These are phyloP conservation scores for Neoscelio sp. DNA, from an alignment of 2,888 invertebrate species.

Conservation along the genomic window DNA sequence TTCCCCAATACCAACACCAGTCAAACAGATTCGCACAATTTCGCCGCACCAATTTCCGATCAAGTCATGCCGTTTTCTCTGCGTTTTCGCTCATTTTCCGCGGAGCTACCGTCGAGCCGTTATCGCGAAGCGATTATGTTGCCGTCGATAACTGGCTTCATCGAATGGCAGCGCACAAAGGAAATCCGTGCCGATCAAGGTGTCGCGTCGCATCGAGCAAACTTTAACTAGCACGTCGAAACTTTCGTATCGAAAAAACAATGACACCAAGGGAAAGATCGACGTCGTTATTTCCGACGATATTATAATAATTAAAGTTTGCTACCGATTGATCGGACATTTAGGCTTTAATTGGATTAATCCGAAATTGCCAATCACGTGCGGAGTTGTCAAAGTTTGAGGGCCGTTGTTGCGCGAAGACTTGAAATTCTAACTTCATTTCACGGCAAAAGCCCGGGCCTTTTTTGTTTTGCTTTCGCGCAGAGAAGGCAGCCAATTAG, in stretches of 20 bases:
- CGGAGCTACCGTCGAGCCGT: slow-evolving; percentile 15
- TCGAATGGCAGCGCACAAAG: slow-evolving; percentile 41
- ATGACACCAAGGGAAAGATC: too few relatives aligned
- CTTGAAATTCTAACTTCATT: slow-evolving; percentile 35
- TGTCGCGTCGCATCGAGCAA: too few relatives aligned
- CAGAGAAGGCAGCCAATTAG: slow-evolving; percentile 45
- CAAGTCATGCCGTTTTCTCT: not conserved
- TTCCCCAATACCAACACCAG: slow-evolving; percentile 23
- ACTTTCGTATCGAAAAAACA: slow-evolving; percentile 14
- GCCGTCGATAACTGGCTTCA: slow-evolving; percentile 41
- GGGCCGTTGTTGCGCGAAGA: too few relatives aligned
- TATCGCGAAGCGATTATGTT: slow-evolving; percentile 20
- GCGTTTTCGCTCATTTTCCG: slow-evolving; percentile 17
- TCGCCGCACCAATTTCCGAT: slow-evolving; percentile 11
- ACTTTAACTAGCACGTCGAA: slow-evolving; percentile 14
- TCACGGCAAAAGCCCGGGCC: slow-evolving; percentile 6
- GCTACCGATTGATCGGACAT: too few relatives aligned
- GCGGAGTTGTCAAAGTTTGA: too few relatives aligned
- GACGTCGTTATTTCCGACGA: too few relatives aligned
- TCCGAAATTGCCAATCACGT: slow-evolving; percentile 18
- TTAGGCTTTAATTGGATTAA: slow-evolving; percentile 13
- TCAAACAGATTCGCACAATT: too few relatives aligned
- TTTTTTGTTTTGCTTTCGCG: slow-evolving; percentile 31
- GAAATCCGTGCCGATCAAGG: slow-evolving; percentile 28
- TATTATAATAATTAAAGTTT: slow-evolving; percentile 27